Percentiles rank a stretch among this genome's conserved stretches.
phyloP scores from a whole-genome alignment of 2,797 vertebrate genomes.

The Typhlichthys subterraneus region DNA sequence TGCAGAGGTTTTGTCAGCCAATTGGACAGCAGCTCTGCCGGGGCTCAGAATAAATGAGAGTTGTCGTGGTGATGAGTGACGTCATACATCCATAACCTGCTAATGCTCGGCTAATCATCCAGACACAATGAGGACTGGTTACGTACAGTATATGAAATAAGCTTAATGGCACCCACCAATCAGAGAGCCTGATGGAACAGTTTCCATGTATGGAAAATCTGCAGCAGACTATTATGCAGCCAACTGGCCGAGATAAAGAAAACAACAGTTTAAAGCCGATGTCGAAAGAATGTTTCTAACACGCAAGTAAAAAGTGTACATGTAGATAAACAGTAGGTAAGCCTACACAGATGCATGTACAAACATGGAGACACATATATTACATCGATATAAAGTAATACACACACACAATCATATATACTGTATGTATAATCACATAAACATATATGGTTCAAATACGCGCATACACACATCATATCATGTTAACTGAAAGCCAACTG shows the following conservation, averaged over 20 bases:
- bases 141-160: constrained; percentile 30
- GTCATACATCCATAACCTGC: constrained; percentile 72
- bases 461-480: neutral
- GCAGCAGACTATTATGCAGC: too few species aligned
- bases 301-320: neutral
- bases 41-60: constrained; percentile 64
- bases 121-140: constrained; percentile 31
- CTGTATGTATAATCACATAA: neutral
- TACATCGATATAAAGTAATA: neutral
- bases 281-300: neutral
- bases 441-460: neutral
- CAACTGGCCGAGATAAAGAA: too few species aligned
- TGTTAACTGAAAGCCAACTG: too few species aligned
- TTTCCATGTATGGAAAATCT: neutral
- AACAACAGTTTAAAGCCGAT: too few species aligned
- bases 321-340: neutral
- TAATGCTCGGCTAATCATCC: constrained; percentile 69
- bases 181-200: constrained; percentile 19
- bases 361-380: neutral
- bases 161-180: constrained; percentile 36
- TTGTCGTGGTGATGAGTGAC: constrained; percentile 62
- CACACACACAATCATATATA: neutral
- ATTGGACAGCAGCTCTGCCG: constrained; percentile 26
- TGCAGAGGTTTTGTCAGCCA: constrained; percentile 21
- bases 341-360: neutral